Conservation (phyloP, 2,797 vertebrate genomes). For the Crenuchus spilurus region DNA sequence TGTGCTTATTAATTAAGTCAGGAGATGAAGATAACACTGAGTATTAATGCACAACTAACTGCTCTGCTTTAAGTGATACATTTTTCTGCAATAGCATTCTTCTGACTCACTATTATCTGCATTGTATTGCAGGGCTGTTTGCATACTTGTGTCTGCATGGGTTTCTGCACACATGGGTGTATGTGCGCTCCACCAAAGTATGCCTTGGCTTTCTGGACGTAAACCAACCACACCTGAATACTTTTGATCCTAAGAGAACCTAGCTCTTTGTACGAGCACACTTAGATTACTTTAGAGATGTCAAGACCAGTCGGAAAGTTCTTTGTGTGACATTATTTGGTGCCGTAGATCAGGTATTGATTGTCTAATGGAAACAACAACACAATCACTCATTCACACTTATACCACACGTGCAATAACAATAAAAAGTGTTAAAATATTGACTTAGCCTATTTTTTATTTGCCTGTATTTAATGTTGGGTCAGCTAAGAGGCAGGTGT, state of each 20-base stretch:
- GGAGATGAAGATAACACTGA: neutral
- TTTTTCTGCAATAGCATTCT: constrained; percentile 17
- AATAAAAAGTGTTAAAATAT: neutral
- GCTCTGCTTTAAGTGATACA: neutral
- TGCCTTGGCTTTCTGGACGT: constrained; percentile 36
- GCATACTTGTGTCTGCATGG: constrained; percentile 12
- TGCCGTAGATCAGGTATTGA: neutral
- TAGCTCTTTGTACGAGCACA: neutral
- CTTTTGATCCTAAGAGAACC: constrained; percentile 16
- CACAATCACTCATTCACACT: no score
- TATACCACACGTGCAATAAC: neutral
- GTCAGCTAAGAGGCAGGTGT: neutral
- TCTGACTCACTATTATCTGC: neutral
- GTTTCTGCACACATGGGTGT: constrained; percentile 25
- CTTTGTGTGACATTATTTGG: neutral
- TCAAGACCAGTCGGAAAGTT: neutral
- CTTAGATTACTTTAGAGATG: neutral
- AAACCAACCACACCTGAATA: constrained; percentile 47
- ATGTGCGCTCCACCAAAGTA: constrained; percentile 38
- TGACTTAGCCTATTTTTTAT: constrained; percentile 10
- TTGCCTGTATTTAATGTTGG: neutral
- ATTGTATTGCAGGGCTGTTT: constrained; percentile 17
- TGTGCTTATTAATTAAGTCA: neutral
- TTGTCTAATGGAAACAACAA: neutral
- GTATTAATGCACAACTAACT: neutral